Base-by-base conservation (phyloP, 2,797 vertebrate species). In the Diceros bicornis region DNA sequence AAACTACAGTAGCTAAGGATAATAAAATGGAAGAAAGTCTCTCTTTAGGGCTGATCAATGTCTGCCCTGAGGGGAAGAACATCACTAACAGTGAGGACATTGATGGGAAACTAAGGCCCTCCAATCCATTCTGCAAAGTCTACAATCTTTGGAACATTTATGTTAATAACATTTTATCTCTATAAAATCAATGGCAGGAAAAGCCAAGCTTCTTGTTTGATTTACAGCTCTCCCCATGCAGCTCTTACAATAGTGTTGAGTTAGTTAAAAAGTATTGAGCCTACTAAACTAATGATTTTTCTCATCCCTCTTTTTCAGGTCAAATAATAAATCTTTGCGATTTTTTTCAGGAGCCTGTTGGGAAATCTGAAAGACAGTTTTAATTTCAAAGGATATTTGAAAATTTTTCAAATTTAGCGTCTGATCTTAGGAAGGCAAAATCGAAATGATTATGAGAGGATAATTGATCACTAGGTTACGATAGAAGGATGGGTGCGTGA, bases 371-470 rank as follows among this genome's bases (percentile, higher is more conserved):
- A 57, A 78, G 23, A 17, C 14, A 37, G 34, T 88, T 83, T 61
- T 62, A 52, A 66, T 74, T 75, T 77, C 44, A 69, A 61, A 91
- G 0, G 5, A 55, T 34, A 41, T 69, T 47, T 78, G 4, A 71
- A 27, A 52, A 17, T 50, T 81, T 95, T 69, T 23, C 66, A 61
- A 78, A 81, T 62, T 78, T 66, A 59, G 16, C 71, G 62, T 79
- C 27, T n/a, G 50, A 55, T 59, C n/a, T 85, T 77, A 69, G 64
- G 59, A 96, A 83, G 23, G 44, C 47, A 88, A 96, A 94, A 71
- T 62, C 8, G 37, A 94, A 84, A 57, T 10, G 6, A 41, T 55
- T 12, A 18, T 18, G 25, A 75, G 41, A 91, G 44, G 16, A 34
- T 32, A 77, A 66, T 75, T 93, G 77, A 50, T 83, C 44, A 89